Evolutionary conservation across 2,888 invertebrate genomes (phyloP).

Genomic region (Drosophila lacicola): DNA sequence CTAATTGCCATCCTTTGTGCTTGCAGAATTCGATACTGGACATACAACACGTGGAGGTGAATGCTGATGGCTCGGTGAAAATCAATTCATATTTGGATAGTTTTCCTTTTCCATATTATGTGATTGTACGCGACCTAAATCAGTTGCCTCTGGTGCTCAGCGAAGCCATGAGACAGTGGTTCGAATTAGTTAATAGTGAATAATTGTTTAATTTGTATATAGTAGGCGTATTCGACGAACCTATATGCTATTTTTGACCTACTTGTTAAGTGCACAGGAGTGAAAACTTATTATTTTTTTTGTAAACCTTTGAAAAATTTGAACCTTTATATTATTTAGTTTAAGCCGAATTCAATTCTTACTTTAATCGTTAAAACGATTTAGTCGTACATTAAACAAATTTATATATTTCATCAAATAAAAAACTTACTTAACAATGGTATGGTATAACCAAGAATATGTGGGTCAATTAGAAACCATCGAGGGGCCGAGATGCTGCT

Average conservation of each 20-base stretch:
- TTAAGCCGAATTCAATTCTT: not conserved
- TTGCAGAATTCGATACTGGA: conserved; percentile 95
- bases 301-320: not conserved
- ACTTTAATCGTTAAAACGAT: no score
- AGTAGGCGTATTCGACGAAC: not conserved
- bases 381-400: no score
- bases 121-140: conserved; percentile 95
- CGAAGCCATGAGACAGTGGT: conserved; percentile 99
- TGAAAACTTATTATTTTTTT: conserved; percentile 1
- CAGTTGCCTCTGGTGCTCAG: conserved; percentile 95
- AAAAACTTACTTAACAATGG: no score
- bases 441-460: no score
- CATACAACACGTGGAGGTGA: conserved; percentile 88
- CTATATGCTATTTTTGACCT: not conserved
- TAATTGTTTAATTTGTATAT: conserved; percentile 38
- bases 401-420: no score
- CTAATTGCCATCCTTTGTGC: not conserved
- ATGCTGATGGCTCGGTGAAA: conserved; percentile 82
- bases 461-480: no score
- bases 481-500: no score
- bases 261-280: not conserved
- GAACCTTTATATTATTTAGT: not conserved
- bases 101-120: conserved; percentile 99
- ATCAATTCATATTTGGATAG: conserved; percentile 95
- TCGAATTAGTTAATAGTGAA: conserved; percentile 92